Percentiles rank a stretch among this genome's conserved stretches.
Conservation (phyloP, 2,797 vertebrate genomes). For the Poecilia velifera region DNA sequence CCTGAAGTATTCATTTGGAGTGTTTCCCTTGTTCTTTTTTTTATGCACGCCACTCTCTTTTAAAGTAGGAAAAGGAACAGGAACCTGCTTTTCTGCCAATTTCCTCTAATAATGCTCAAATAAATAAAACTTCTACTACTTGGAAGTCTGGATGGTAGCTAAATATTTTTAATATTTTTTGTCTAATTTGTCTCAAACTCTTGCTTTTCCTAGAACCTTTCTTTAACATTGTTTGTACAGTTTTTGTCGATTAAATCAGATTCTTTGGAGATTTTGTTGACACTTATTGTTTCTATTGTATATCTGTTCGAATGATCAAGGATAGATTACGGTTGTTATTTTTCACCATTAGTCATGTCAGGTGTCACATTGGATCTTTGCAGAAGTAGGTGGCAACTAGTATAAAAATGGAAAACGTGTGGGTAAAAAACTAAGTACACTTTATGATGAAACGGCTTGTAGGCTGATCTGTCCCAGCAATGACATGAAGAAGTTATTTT, state of each 20-base stretch:
- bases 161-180: constrained; percentile 24
- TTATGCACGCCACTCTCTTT: constrained; percentile 53
- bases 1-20: constrained; percentile 64
- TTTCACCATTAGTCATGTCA: neutral
- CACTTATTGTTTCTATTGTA: neutral
- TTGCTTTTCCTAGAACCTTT: neutral
- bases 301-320: neutral
- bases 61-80: constrained; percentile 42
- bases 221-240: neutral
- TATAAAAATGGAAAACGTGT: neutral
- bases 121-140: constrained; percentile 54
- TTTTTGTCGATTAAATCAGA: neutral
- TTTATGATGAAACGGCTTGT: neutral
- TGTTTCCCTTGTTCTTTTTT: constrained; percentile 44
- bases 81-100: constrained; percentile 60
- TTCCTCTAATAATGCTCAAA: constrained; percentile 56
- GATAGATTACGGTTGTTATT: neutral
- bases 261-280: neutral
- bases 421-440: neutral
- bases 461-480: neutral
- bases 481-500: neutral
- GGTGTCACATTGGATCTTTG: neutral
- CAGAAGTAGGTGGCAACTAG: no score
- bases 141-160: constrained; percentile 45
- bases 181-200: neutral